A percentile compares a stretch with the other conserved stretches of the same genome.
phyloP scores from a whole-genome alignment of 1,140 invertebrate species.

The Platyscapa corneri region DNA sequence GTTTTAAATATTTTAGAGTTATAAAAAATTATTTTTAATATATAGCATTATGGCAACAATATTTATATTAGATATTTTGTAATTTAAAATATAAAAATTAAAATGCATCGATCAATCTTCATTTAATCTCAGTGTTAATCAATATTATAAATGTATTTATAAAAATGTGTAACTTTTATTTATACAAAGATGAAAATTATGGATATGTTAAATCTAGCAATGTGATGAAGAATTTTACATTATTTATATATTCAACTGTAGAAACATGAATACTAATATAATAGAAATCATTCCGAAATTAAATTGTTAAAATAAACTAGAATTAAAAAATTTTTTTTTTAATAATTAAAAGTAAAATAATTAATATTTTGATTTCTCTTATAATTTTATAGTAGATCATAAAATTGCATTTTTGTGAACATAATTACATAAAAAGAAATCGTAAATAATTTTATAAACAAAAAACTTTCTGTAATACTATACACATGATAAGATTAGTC shows the following conservation, averaged over 20 bases:
- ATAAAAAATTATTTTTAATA: conserved; percentile 37
- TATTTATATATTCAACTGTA: not conserved
- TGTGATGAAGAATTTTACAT: conserved; percentile 5
- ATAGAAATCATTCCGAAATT: not conserved
- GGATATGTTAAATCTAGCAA: not conserved
- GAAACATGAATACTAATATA: not conserved
- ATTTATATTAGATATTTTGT: conserved; percentile 36
- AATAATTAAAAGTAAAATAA: no score
- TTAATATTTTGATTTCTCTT: no score
- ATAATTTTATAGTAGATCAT: no score
- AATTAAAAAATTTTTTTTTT: no score
- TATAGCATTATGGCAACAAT: conserved; percentile 34
- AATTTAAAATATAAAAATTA: conserved; percentile 18
- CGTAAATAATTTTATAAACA: no score
- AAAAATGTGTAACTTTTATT: no score
- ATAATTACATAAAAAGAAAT: no score
- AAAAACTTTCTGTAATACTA: no score
- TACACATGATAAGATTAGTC: no score
- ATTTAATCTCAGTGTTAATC: not conserved
- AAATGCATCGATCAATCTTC: not conserved
- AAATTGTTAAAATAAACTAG: no score
- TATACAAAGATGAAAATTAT: not conserved
- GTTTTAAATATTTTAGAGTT: conserved; percentile 6
- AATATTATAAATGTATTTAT: no score
- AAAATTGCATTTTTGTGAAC: no score